Conservation (phyloP, 2,797 vertebrate genomes). For the Cercopithecus hamlyni region DNA sequence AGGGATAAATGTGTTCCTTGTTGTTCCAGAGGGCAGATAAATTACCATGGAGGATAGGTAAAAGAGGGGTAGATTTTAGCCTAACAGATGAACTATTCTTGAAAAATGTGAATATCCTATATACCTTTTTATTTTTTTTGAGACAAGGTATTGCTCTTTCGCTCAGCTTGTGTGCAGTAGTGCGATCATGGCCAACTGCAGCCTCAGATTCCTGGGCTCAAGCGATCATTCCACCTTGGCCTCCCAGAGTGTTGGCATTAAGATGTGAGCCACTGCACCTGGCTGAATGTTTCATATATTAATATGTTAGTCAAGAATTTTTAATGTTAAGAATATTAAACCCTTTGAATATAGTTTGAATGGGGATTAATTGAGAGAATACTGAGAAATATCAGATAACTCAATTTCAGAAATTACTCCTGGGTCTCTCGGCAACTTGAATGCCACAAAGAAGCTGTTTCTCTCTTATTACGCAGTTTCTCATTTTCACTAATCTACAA, state of each 20-base stretch:
- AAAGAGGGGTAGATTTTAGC: not conserved
- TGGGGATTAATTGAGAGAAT: not conserved
- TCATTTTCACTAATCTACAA: not conserved
- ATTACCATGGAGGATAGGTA: not conserved
- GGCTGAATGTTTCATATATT: not conserved
- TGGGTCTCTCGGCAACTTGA: not conserved
- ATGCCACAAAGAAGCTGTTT: not conserved
- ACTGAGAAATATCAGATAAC: not conserved
- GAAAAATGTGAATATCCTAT: not conserved
- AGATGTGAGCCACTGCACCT: not conserved
- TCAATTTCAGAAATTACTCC: not conserved
- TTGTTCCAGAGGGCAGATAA: not conserved
- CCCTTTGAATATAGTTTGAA: not conserved
- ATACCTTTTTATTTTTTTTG: not conserved
- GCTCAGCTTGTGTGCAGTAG: not conserved
- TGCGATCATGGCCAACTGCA: not conserved
- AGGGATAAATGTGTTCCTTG: not conserved
- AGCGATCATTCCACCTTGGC: fast-evolving
- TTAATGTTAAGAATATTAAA: not conserved
- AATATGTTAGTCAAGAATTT: not conserved
- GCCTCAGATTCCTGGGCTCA: not conserved
- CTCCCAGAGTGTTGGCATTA: not conserved
- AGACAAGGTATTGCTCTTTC: not conserved
- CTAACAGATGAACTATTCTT: not conserved
- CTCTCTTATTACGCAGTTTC: not conserved